Base-by-base conservation (phyloP, 1,140 invertebrate species). In the Drosophila orosa region DNA sequence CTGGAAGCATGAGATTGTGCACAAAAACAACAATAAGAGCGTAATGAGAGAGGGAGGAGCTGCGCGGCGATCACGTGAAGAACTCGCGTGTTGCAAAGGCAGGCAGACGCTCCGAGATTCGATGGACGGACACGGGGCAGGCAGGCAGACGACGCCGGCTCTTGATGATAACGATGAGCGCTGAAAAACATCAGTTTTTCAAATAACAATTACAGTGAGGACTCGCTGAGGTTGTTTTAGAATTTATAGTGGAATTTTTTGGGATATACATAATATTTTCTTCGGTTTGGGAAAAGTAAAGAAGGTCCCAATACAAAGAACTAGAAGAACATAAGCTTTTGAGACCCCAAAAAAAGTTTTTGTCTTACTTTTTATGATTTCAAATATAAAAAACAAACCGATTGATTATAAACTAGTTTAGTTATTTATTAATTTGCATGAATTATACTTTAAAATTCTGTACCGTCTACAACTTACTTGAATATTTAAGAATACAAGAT, bases 11-110 rank as follows among this genome's bases (percentile, higher is more conserved):
- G 42, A 58, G 48, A 37, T 55, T 52, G 42, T 13, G n/a, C 66
- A 35, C 42, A 60, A 35, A 35, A 56, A 52, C 15, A 54, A 54
- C 50, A 37, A n/a, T 24, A 15, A 9, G 29, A 22, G 48, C 15
- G 44, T n/a, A 45, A 45, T 10, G 19, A 33, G 48, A 33, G 29
- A 22, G 29, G 12, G 50, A 54, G 31, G 17, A 33, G 48, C 48
- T 22, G 48, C 1, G 45, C 33, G 37, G 19, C 55, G 40, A 85
- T 84, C 81, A 84, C 81, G 78, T 84, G 82, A 85, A 81, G 62
- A 55, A 40, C 45, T 74, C 80, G 58, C 80, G 71, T 85, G 73
- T 52, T 52, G 33, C 19, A 40, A 12, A 27, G 47, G 31, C 47
- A 54, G 80, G 75, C 80, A 83, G 67, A 61, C 61, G 47, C 27